phyloP scores from a whole-genome alignment of 2,888 invertebrate genomes.

The Ametastegia equiseti region DNA sequence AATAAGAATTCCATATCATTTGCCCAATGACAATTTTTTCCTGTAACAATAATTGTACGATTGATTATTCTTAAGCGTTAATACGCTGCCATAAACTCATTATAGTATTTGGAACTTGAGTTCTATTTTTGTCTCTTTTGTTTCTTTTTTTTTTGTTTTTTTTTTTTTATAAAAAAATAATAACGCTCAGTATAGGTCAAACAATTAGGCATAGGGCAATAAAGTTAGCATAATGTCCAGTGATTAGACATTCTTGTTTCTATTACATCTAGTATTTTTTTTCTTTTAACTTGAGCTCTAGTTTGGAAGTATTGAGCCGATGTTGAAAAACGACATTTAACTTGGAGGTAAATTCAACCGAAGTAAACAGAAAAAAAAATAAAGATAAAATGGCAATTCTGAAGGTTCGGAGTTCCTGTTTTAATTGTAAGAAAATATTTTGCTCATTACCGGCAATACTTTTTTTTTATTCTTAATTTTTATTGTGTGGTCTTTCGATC shows the following conservation, averaged over 20 bases:
- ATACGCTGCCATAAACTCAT: constrained; percentile 15
- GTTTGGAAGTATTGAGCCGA: neutral
- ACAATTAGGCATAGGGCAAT: neutral
- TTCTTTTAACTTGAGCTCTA: neutral
- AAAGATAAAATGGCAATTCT: neutral
- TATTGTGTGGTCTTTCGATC: neutral
- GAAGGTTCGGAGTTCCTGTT: neutral
- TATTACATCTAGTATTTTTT: neutral
- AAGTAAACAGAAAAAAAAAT: too few species aligned
- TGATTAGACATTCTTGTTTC: neutral
- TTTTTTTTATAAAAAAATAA: neutral
- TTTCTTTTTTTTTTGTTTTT: neutral
- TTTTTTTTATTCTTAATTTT: neutral
- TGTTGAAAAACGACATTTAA: neutral
- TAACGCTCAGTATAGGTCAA: neutral
- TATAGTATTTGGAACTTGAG: neutral
- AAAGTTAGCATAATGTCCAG: neutral
- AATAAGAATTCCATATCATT: neutral
- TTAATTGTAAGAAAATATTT: neutral
- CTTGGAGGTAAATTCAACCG: neutral
- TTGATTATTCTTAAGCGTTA: neutral
- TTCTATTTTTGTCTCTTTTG: neutral
- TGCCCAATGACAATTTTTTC: constrained; percentile 21
- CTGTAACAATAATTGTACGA: constrained; percentile 15
- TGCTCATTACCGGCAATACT: neutral